Percentiles rank a stretch among this genome's conserved stretches.
Evolutionary conservation across 1,140 invertebrate species (phyloP).

Genomic region (Panagrolaimus sp.): DNA sequence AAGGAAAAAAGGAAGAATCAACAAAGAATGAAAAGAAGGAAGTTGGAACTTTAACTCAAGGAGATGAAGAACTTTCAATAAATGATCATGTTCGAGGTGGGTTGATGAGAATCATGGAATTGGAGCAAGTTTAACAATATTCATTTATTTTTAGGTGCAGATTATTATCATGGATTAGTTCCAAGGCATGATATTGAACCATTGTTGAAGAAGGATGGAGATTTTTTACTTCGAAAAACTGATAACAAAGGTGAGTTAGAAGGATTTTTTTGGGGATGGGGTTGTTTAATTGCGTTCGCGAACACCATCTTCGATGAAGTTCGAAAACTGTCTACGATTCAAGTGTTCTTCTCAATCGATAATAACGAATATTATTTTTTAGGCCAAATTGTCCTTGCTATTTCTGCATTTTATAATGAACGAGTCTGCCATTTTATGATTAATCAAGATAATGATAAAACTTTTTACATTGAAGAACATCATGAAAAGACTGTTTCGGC

Average conservation of each 20-base stretch:
- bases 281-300: not conserved
- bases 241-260: slow-evolving; percentile 27
- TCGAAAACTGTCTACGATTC: not conserved
- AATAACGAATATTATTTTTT: slow-evolving; percentile 4
- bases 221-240: slow-evolving; percentile 34
- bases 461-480: slow-evolving; percentile 25
- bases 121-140: too few relatives aligned
- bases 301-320: not conserved
- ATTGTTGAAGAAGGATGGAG: slow-evolving; percentile 33
- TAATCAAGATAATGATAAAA: slow-evolving; percentile 30
- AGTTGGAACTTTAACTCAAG: too few relatives aligned
- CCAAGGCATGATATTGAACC: slow-evolving; percentile 36
- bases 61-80: too few relatives aligned
- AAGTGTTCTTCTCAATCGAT: not conserved
- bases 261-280: not conserved
- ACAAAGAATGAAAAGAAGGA: too few relatives aligned
- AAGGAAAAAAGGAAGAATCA: too few relatives aligned
- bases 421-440: slow-evolving; percentile 36
- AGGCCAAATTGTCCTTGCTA: slow-evolving; percentile 30
- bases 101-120: too few relatives aligned
- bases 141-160: too few relatives aligned
- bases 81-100: too few relatives aligned
- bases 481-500: slow-evolving; percentile 36
- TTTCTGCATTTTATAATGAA: slow-evolving; percentile 30
- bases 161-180: slow-evolving; percentile 38